These are phyloP conservation scores for Catocala sponsa DNA, from an alignment of 2,888 invertebrate species.

Conservation along the genomic window DNA sequence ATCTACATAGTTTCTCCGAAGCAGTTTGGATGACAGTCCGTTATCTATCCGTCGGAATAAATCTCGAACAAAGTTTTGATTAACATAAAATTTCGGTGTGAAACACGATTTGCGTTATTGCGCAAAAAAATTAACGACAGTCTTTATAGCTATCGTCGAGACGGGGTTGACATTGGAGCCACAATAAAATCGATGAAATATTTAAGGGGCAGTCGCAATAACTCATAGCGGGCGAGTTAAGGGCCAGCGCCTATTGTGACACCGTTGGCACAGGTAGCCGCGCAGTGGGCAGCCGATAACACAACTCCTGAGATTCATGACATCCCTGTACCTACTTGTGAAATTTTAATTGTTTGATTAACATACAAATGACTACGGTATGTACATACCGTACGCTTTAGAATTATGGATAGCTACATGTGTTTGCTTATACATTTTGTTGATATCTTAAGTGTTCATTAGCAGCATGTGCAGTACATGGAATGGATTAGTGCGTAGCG, in stretches of 20 bases:
- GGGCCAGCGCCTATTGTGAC: constrained; percentile 69
- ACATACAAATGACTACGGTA: constrained; percentile 50
- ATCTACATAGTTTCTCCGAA: constrained; percentile 11
- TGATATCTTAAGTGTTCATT: background rate
- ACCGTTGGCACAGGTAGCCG: constrained; percentile 77
- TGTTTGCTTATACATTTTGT: constrained; percentile 7
- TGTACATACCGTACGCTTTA: constrained; percentile 13
- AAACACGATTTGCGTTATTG: constrained; percentile 70
- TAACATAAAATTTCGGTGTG: constrained; percentile 64
- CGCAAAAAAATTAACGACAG: constrained; percentile 73
- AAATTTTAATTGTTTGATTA: constrained; percentile 58
- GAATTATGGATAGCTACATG: background rate
- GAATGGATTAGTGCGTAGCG: background rate
- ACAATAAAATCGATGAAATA: constrained; percentile 88
- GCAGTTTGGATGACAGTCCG: constrained; percentile 12
- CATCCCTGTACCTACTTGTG: constrained; percentile 49
- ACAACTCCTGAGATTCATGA: constrained; percentile 52
- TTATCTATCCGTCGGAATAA: constrained; percentile 33
- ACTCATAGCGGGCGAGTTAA: constrained; percentile 75
- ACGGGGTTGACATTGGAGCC: constrained; percentile 87
- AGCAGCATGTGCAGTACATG: background rate
- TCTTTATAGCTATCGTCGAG: constrained; percentile 81
- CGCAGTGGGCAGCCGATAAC: constrained; percentile 67
- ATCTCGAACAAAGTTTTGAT: constrained; percentile 38
- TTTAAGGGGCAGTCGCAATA: constrained; percentile 78